A percentile compares a stretch with the other conserved stretches of the same genome.
Conservation (phyloP, 2,888 invertebrate genomes). For the Agrotis ipsilon region DNA sequence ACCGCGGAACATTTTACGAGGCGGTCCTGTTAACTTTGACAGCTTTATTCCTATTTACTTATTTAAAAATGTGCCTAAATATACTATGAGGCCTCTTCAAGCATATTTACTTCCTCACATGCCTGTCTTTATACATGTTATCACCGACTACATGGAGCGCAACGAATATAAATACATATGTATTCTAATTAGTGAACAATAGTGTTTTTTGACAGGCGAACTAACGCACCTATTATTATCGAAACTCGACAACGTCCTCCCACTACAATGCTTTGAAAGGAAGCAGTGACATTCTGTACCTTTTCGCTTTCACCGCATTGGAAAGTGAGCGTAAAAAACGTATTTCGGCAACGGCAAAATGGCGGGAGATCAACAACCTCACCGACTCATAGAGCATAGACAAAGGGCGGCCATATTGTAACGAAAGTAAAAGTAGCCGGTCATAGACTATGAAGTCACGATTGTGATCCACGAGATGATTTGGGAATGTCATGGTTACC, state of each 20-base stretch:
- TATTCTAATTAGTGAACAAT: slow-evolving; percentile 78
- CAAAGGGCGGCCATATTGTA: slow-evolving; percentile 86
- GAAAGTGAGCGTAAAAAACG: slow-evolving; percentile 91
- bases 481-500: slow-evolving; percentile 90
- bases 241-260: slow-evolving; percentile 83
- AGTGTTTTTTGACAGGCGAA: slow-evolving; percentile 74
- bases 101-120: slow-evolving; percentile 16
- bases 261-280: slow-evolving; percentile 89
- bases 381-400: slow-evolving; percentile 83
- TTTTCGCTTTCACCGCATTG: slow-evolving; percentile 91
- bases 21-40: neutral
- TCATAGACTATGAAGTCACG: slow-evolving; percentile 81
- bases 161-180: slow-evolving; percentile 44
- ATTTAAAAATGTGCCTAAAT: slow-evolving; percentile 6
- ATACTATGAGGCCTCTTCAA: neutral
- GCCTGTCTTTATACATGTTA: slow-evolving; percentile 24
- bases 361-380: slow-evolving; percentile 86
- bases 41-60: neutral
- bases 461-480: slow-evolving; percentile 86
- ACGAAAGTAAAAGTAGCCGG: slow-evolving; percentile 87
- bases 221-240: slow-evolving; percentile 83
- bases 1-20: neutral
- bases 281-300: slow-evolving; percentile 89
- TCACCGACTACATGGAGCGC: slow-evolving; percentile 17
- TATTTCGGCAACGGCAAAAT: slow-evolving; percentile 89